Percentiles rank a stretch among this genome's conserved stretches.
These are phyloP conservation scores for Heterodera schachtii DNA, from an alignment of 1,140 invertebrate species.

Conservation along the genomic window DNA sequence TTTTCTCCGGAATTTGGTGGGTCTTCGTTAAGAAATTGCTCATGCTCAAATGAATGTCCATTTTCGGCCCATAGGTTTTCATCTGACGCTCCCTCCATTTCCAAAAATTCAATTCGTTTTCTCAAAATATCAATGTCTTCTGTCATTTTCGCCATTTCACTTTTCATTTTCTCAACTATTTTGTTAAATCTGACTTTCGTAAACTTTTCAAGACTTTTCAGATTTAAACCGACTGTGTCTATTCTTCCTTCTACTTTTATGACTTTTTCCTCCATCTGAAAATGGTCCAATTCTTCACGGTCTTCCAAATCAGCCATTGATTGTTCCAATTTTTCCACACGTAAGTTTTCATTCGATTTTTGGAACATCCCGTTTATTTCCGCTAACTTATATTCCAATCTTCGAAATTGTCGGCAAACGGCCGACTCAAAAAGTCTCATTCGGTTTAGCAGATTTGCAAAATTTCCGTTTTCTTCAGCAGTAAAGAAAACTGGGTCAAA, in stretches of 20 bases:
- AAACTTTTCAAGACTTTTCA: not conserved
- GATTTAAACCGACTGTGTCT: not conserved
- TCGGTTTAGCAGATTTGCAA: not conserved
- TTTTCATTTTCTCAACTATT: not conserved
- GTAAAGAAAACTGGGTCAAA: not conserved
- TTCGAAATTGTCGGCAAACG: not conserved
- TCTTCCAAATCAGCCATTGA: not conserved
- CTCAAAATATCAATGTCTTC: not conserved
- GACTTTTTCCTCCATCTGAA: not conserved
- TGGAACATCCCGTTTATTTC: too few species aligned
- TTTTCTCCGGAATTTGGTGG: not conserved
- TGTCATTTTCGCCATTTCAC: not conserved
- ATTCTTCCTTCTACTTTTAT: not conserved
- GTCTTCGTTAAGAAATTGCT: not conserved
- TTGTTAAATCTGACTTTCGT: not conserved
- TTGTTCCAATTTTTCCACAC: too few species aligned
- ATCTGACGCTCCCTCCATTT: not conserved
- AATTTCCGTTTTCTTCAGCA: not conserved
- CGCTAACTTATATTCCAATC: not conserved
- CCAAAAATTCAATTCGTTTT: not conserved
- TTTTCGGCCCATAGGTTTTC: not conserved
- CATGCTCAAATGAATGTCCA: not conserved
- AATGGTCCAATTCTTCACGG: not conserved
- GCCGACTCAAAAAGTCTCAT: not conserved
- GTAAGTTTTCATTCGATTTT: too few species aligned